Conservation (phyloP, 2,888 invertebrate genomes). For the Orchesellides sinensis region DNA sequence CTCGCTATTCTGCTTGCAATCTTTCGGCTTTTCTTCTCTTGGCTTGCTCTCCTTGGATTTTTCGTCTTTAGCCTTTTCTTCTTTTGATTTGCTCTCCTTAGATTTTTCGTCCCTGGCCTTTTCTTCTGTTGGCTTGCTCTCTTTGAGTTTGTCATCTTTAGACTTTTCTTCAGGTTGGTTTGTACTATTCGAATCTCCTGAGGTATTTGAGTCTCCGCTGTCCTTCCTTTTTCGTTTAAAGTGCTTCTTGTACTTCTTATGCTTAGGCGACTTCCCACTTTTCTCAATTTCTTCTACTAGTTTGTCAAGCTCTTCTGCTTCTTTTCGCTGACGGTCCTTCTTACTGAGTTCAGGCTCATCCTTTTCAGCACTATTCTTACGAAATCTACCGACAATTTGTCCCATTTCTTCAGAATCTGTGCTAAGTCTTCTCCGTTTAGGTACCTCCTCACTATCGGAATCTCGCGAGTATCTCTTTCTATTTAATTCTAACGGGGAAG, state of each 20-base stretch:
- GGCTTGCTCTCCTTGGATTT: not conserved
- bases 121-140: not conserved
- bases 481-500: not conserved
- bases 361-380: not conserved
- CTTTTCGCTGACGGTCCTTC: conserved; percentile 17
- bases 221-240: conserved; percentile 1
- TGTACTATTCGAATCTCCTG: not conserved
- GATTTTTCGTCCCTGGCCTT: not conserved
- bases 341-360: conserved; percentile 3
- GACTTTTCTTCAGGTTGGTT: not conserved
- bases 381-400: not conserved
- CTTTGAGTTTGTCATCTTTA: not conserved
- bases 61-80: not conserved
- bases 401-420: conserved; percentile 39
- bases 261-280: conserved; percentile 13
- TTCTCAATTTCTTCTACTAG: conserved; percentile 42
- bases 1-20: conserved; percentile 16
- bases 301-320: conserved; percentile 39
- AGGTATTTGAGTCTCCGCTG: not conserved
- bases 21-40: conserved; percentile 13
- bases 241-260: conserved; percentile 12
- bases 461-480: conserved; percentile 19
- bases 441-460: not conserved
- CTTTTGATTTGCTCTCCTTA: conserved; percentile 7
- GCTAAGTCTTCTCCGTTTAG: conserved; percentile 22